Percentiles rank a stretch among this genome's conserved stretches.
These are phyloP conservation scores for Catamblyrhynchus diadema DNA, from an alignment of 2,797 vertebrate genomes.

Conservation along the genomic window DNA sequence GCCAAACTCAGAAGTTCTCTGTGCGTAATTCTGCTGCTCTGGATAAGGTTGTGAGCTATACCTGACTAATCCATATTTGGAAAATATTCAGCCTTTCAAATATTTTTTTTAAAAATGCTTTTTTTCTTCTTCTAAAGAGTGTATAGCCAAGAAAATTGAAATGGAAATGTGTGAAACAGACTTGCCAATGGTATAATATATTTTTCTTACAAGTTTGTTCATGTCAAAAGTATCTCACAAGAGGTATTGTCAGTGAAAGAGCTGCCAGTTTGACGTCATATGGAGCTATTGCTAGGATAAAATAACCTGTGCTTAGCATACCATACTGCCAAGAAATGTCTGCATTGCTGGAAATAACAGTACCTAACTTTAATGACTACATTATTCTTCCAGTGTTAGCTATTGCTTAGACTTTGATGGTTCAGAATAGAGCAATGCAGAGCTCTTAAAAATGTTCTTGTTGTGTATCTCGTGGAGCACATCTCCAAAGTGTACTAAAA, in stretches of 20 bases:
- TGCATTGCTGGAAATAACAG: neutral
- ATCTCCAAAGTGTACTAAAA: neutral
- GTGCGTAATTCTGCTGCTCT: neutral
- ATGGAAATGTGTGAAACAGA: neutral
- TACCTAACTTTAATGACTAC: neutral
- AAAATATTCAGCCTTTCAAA: neutral
- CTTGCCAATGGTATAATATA: neutral
- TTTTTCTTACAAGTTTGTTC: neutral
- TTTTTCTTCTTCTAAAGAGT: neutral
- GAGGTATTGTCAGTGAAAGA: neutral
- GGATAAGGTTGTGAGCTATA: neutral
- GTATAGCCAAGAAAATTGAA: neutral
- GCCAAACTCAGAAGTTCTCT: neutral
- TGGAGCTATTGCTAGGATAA: neutral
- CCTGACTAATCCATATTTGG: neutral
- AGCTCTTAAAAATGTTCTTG: neutral
- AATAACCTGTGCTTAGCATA: neutral
- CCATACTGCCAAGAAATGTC: neutral
- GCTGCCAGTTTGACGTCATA: neutral
- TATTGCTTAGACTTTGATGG: slow-evolving; percentile 1
- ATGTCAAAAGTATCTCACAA: neutral
- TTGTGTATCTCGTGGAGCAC: neutral
- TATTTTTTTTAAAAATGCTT: neutral
- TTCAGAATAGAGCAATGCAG: neutral
- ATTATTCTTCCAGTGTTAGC: slow-evolving; percentile 2